Conservation (phyloP, 2,113 vertebrate genomes). For the Microcebus tavaratra region DNA sequence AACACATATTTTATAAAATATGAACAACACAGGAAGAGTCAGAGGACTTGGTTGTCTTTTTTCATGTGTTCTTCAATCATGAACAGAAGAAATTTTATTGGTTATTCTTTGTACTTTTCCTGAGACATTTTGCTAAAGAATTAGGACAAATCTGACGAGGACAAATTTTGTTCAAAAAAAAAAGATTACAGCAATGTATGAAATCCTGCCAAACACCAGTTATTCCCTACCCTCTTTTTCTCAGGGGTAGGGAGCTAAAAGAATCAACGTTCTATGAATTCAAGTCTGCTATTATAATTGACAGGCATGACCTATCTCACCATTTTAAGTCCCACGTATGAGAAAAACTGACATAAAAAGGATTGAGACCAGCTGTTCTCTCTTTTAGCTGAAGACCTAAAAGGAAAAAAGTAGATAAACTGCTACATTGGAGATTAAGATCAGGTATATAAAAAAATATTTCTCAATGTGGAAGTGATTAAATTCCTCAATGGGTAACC, state of each 20-base stretch:
- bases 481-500: neutral
- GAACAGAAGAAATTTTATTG: neutral
- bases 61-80: neutral
- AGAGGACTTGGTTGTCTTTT: neutral
- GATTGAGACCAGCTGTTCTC: conserved; percentile 21
- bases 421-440: conserved; percentile 35
- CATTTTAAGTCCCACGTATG: neutral
- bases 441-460: conserved; percentile 38
- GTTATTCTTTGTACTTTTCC: conserved; percentile 2
- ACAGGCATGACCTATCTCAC: conserved; percentile 3
- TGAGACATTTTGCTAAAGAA: conserved; percentile 30
- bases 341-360: conserved; percentile 42
- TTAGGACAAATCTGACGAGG: neutral
- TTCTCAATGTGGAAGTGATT: neutral
- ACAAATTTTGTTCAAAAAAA: neutral
- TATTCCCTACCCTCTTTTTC: neutral
- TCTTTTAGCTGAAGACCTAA: neutral
- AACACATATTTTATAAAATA: neutral
- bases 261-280: conserved; percentile 47
- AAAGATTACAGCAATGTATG: neutral
- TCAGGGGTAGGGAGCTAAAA: neutral
- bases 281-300: neutral
- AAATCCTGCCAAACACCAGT: conserved; percentile 23
- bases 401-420: conserved; percentile 55
- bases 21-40: neutral